These are phyloP conservation scores for Heliconius eleuchia DNA, from an alignment of 1,140 invertebrate genomes.

Conservation along the genomic window DNA sequence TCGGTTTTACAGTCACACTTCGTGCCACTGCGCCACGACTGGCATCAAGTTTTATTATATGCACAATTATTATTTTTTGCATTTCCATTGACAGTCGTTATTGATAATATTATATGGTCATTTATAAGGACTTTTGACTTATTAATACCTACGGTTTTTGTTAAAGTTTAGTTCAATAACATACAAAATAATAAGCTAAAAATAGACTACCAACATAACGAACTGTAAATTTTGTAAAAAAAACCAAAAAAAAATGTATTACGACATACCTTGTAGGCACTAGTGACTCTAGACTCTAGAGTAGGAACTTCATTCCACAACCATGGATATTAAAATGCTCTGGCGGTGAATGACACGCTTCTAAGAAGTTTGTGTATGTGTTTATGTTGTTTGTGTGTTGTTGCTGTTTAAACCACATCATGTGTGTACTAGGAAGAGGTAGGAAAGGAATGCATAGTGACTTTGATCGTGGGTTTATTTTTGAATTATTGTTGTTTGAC, in stretches of 20 bases:
- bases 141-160: too few relatives aligned
- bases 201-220: too few relatives aligned
- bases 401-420: constrained; percentile 48
- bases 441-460: constrained; percentile 7
- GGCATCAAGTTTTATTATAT: too few relatives aligned
- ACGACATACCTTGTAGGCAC: not conserved
- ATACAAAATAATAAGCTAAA: too few relatives aligned
- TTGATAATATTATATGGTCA: too few relatives aligned
- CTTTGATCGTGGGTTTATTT: not conserved
- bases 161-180: too few relatives aligned
- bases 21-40: too few relatives aligned
- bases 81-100: too few relatives aligned
- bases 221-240: not conserved
- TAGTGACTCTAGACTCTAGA: not conserved
- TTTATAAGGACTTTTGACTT: too few relatives aligned
- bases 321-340: constrained; percentile 24
- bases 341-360: constrained; percentile 42
- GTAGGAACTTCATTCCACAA: constrained; percentile 3
- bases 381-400: too few relatives aligned
- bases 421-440: constrained; percentile 45
- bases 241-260: not conserved
- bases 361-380: constrained; percentile 29
- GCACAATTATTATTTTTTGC: too few relatives aligned
- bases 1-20: too few relatives aligned
- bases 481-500: not conserved